A percentile compares a stretch with the other conserved stretches of the same genome.
phyloP scores from a whole-genome alignment of 2,113 vertebrate species.

The Anser brachyrhynchus region DNA sequence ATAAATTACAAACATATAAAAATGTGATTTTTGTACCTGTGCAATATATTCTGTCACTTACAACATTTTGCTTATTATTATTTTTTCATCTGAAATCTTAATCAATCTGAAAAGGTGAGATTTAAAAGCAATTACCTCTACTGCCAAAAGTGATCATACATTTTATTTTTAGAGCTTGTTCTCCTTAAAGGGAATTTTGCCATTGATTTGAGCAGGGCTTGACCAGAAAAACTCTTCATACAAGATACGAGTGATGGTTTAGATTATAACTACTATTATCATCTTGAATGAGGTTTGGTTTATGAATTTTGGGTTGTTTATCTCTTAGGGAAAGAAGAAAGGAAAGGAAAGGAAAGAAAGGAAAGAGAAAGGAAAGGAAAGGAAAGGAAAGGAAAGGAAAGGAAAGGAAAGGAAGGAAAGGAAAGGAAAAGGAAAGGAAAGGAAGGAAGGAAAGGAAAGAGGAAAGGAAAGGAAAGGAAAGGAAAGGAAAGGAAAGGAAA shows the following conservation, averaged over 20 bases:
- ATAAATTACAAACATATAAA: not conserved
- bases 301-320: not conserved
- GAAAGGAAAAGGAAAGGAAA: too few species aligned
- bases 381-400: not conserved
- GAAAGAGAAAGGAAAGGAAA: accelerated
- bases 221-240: not conserved
- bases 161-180: not conserved
- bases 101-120: not conserved
- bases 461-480: too few species aligned
- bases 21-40: not conserved
- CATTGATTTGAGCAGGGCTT: not conserved
- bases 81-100: not conserved
- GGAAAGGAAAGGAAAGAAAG: too few species aligned
- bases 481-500: too few species aligned
- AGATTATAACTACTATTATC: not conserved
- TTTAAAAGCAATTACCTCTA: not conserved
- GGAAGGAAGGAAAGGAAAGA: too few species aligned
- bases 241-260: not conserved
- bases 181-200: not conserved
- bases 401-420: too few species aligned
- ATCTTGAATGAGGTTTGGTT: not conserved
- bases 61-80: not conserved
- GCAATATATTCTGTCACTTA: not conserved
- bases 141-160: not conserved
- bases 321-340: too few species aligned